Conservation (phyloP, 2,113 vertebrate species). For the Notothenia rossii region DNA sequence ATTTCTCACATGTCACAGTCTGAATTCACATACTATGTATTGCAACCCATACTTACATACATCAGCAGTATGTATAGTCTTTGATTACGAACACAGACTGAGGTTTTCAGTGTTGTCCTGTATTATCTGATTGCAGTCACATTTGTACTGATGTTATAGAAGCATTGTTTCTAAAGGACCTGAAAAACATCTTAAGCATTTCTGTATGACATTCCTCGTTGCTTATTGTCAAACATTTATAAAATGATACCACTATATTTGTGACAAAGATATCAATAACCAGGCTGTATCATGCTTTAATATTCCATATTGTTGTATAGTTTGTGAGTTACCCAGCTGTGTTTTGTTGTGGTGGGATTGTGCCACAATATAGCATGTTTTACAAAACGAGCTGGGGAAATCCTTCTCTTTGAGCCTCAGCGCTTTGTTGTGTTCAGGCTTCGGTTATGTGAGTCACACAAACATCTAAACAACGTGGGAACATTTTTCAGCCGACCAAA, state of each 20-base stretch:
- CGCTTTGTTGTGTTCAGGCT: slow-evolving; percentile 28
- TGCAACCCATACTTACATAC: too few relatives aligned
- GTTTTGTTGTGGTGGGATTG: background rate
- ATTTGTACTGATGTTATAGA: too few relatives aligned
- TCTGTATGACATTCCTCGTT: background rate
- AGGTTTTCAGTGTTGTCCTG: too few relatives aligned
- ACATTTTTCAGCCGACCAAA: background rate
- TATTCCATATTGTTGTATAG: background rate
- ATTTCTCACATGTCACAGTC: too few relatives aligned
- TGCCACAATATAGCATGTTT: background rate
- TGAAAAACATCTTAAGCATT: too few relatives aligned
- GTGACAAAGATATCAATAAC: background rate
- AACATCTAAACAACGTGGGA: slow-evolving; percentile 29
- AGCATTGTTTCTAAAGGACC: too few relatives aligned
- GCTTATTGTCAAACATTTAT: background rate
- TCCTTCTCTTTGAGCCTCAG: background rate
- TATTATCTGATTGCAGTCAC: background rate
- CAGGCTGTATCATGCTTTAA: background rate
- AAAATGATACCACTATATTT: background rate
- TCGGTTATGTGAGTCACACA: background rate
- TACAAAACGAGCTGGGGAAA: background rate
- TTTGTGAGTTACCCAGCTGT: background rate
- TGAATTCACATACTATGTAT: too few relatives aligned
- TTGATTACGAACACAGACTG: too few relatives aligned
- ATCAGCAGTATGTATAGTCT: too few relatives aligned